Evolutionary conservation across 2,797 vertebrate genomes (phyloP).

Genomic region (Sphenodon punctatus): DNA sequence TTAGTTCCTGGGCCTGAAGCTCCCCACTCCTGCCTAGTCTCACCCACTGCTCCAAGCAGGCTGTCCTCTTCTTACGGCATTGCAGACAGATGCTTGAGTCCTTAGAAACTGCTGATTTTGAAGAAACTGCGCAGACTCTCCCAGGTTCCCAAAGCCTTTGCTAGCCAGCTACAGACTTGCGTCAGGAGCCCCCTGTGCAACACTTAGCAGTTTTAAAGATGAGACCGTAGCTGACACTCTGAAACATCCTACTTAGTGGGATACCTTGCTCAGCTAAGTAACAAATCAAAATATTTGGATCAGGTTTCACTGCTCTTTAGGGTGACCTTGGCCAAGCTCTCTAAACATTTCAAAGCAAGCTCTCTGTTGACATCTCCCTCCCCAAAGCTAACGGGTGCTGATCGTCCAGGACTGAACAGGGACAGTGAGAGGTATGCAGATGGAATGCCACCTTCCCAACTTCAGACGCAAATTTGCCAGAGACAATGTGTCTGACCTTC

Average conservation of each 20-base stretch:
- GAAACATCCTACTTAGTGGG: background rate
- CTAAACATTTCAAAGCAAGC: background rate
- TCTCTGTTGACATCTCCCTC: background rate
- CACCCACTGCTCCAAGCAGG: too few species aligned
- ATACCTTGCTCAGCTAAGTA: background rate
- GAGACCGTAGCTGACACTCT: background rate
- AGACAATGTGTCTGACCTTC: slow-evolving; percentile 13
- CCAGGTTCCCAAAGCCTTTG: background rate
- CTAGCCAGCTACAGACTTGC: background rate
- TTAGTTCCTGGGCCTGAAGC: too few species aligned
- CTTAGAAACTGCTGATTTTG: background rate
- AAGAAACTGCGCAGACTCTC: background rate
- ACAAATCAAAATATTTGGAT: background rate
- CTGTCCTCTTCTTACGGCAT: too few species aligned
- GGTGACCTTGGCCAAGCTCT: slow-evolving; percentile 12
- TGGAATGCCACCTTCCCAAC: background rate
- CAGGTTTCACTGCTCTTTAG: background rate
- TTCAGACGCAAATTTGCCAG: background rate
- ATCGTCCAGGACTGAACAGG: background rate
- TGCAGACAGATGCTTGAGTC: too few species aligned
- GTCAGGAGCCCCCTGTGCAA: accelerated
- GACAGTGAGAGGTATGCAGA: background rate
- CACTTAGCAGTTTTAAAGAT: background rate
- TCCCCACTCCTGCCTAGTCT: too few species aligned
- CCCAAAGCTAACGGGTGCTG: background rate